Conservation (phyloP, 2,888 invertebrate species). For the Metellina segmentata region DNA sequence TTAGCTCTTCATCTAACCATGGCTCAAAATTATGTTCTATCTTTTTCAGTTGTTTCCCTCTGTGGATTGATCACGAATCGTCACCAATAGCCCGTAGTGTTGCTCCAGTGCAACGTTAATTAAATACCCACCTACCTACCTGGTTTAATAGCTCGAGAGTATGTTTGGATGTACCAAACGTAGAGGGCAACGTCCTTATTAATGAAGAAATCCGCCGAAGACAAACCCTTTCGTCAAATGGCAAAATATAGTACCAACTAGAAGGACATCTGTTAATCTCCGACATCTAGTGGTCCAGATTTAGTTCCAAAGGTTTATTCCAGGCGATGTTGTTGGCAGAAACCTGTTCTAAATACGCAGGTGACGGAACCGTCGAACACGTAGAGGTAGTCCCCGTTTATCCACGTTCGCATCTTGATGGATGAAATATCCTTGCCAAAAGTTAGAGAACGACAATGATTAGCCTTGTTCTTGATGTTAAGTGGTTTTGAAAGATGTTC, state of each 20-base stretch:
- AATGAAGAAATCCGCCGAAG: constrained; percentile 12
- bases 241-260: constrained; percentile 33
- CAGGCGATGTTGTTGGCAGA: constrained; percentile 61
- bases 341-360: constrained; percentile 71
- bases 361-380: constrained; percentile 58
- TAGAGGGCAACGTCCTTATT: constrained; percentile 26
- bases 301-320: constrained; percentile 71
- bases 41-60: too few species aligned
- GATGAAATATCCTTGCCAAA: constrained; percentile 69
- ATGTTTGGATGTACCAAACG: too few species aligned
- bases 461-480: constrained; percentile 71
- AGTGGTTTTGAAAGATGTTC: constrained; percentile 74
- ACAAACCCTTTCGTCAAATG: constrained; percentile 34
- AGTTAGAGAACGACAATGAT: constrained; percentile 63
- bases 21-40: too few species aligned
- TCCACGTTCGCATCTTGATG: constrained; percentile 67
- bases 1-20: too few species aligned
- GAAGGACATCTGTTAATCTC: constrained; percentile 68
- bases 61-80: too few species aligned
- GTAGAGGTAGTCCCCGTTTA: constrained; percentile 62
- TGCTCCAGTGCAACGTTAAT: too few species aligned
- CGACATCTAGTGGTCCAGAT: constrained; percentile 65
- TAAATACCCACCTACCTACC: too few species aligned
- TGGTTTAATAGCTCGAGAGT: too few species aligned
- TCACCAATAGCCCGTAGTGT: too few species aligned